These are phyloP conservation scores for Hyposmocoma kahamanoa DNA, from an alignment of 1,140 invertebrate species.

Conservation along the genomic window DNA sequence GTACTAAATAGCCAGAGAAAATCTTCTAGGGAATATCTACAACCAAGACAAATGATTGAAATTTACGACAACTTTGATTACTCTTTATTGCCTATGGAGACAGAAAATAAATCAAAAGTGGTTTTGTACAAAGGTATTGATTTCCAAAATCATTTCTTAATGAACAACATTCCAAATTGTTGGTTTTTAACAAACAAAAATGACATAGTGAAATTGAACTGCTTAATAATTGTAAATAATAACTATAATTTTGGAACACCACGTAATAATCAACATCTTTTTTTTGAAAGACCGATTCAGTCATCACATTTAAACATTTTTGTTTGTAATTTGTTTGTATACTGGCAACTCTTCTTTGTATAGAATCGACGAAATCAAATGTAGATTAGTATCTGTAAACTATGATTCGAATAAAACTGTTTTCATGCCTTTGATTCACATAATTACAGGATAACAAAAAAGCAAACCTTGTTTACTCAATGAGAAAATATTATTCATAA, in stretches of 20 bases:
- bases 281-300: constrained; percentile 1
- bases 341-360: background rate
- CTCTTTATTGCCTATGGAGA: background rate
- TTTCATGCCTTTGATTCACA: constrained; percentile 7
- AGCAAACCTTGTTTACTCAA: no score
- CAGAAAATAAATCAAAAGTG: background rate
- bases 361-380: background rate
- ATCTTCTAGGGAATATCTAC: no score
- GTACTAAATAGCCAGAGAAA: background rate
- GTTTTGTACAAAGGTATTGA: background rate
- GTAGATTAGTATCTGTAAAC: background rate
- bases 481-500: no score
- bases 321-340: background rate
- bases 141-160: background rate
- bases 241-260: background rate
- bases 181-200: background rate
- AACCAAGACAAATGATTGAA: background rate
- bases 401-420: background rate
- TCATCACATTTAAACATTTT: constrained; percentile 6
- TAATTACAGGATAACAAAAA: no score
- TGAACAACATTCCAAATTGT: background rate
- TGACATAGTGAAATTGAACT: background rate
- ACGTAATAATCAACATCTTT: background rate
- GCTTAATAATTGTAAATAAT: background rate
- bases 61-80: background rate